These are phyloP conservation scores for Xyrauchen texanus DNA, from an alignment of 2,113 vertebrate species.

Conservation along the genomic window DNA sequence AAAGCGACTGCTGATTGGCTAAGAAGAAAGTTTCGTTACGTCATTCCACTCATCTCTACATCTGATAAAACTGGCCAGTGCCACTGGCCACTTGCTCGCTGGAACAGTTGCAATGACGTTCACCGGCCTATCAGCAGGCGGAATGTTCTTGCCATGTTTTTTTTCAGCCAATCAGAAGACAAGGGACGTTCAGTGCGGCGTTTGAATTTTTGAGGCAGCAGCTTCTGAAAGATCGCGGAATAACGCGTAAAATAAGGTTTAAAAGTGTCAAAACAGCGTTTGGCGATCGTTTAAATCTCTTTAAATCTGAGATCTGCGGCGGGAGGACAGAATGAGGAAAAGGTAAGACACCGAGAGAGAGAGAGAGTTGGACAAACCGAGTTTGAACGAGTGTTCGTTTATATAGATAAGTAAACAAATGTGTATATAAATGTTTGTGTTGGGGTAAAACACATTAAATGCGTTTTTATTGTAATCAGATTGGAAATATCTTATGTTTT, in stretches of 20 bases:
- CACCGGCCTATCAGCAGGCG: conserved; percentile 28
- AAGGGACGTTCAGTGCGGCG: conserved; percentile 10
- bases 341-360: conserved; percentile 25
- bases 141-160: neutral
- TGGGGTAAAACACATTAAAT: neutral
- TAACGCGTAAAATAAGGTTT: neutral
- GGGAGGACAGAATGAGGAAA: conserved; percentile 43
- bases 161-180: conserved; percentile 31
- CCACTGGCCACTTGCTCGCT: conserved; percentile 12
- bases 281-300: neutral
- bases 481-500: neutral
- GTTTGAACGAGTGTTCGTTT: neutral
- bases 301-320: neutral
- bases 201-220: conserved; percentile 46
- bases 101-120: neutral
- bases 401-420: neutral
- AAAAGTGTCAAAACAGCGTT: neutral
- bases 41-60: neutral
- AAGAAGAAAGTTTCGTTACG: neutral
- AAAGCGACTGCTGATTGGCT: neutral
- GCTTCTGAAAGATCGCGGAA: neutral
- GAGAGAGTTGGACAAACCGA: too few relatives aligned
- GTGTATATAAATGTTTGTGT: neutral
- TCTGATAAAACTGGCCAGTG: neutral
- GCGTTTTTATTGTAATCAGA: neutral